phyloP scores from a whole-genome alignment of 2,113 vertebrate species.

The Triplophysa tibetana region DNA sequence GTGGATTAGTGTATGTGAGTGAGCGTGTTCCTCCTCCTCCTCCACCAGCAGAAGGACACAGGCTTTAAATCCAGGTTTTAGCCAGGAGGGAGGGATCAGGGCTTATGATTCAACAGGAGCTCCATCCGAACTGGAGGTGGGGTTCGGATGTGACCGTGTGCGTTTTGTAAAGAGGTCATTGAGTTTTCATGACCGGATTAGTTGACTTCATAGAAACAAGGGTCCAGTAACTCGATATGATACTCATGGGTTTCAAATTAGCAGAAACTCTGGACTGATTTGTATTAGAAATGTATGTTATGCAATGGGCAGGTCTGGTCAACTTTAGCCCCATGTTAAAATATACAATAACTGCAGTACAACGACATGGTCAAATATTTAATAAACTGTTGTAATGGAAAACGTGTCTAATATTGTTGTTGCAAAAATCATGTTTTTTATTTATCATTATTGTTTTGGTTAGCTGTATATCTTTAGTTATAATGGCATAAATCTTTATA shows the following conservation, averaged over 20 bases:
- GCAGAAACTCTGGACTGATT: too few species aligned
- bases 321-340: too few species aligned
- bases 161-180: slow-evolving; percentile 53
- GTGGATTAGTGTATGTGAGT: slow-evolving; percentile 62
- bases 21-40: slow-evolving; percentile 47
- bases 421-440: too few species aligned
- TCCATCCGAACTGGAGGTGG: slow-evolving; percentile 57
- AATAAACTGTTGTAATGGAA: too few species aligned
- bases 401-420: too few species aligned
- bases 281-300: too few species aligned
- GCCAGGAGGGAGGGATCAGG: slow-evolving; percentile 59
- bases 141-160: slow-evolving; percentile 34
- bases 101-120: slow-evolving; percentile 75
- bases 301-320: too few species aligned
- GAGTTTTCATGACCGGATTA: slow-evolving; percentile 45
- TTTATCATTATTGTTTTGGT: too few species aligned
- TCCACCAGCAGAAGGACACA: slow-evolving; percentile 71
- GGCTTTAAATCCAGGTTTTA: slow-evolving; percentile 74
- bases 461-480: too few species aligned
- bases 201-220: slow-evolving; percentile 18
- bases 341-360: too few species aligned
- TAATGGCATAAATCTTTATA: too few species aligned
- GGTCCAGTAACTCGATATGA: neutral
- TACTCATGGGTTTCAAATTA: neutral
- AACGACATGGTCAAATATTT: too few species aligned